phyloP scores from a whole-genome alignment of 2,797 vertebrate genomes.

The Adelosebastes latens region DNA sequence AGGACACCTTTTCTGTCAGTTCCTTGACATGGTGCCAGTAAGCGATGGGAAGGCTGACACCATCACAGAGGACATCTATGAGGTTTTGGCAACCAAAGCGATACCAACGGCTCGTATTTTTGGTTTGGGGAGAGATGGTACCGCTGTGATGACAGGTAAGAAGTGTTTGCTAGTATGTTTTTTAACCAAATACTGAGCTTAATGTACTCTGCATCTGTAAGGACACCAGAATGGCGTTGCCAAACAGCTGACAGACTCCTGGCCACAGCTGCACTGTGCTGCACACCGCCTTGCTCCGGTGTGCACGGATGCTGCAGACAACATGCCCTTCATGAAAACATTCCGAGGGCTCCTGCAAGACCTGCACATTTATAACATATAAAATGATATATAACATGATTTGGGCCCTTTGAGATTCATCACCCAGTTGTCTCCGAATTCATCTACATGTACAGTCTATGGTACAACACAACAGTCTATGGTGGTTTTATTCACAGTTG shows the following conservation, averaged over 20 bases:
- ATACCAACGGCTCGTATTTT: not conserved
- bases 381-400: not conserved
- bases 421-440: not conserved
- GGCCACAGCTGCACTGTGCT: not conserved
- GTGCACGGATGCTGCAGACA: no score
- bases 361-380: no score
- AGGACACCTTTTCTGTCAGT: not conserved
- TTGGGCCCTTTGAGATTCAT: not conserved
- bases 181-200: not conserved
- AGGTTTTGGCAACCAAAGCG: not conserved
- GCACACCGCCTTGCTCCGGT: not conserved
- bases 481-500: constrained; percentile 2
- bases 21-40: not conserved
- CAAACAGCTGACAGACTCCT: not conserved
- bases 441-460: not conserved
- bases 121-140: not conserved
- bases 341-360: not conserved
- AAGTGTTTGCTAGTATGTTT: not conserved
- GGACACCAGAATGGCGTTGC: not conserved
- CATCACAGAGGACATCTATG: not conserved
- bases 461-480: not conserved
- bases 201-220: not conserved
- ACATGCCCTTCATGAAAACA: not conserved
- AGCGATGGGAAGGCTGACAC: not conserved
- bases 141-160: not conserved